Conservation (phyloP, 2,888 invertebrate species). For the Gymnosoma rotundatum region DNA sequence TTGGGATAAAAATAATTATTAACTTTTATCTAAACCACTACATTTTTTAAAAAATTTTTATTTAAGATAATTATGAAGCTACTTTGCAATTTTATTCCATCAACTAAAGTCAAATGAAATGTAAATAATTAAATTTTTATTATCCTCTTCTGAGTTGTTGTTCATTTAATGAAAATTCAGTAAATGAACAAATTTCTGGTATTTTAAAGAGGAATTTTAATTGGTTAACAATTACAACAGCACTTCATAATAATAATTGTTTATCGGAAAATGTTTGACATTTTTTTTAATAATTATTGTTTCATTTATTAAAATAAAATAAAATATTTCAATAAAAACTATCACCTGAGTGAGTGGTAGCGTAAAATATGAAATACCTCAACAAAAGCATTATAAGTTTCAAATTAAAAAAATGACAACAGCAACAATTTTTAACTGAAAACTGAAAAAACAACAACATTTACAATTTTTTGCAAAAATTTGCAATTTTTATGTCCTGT, state of each 20-base stretch:
- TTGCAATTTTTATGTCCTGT: constrained; percentile 59
- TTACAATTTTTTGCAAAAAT: constrained; percentile 63
- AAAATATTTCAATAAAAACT: constrained; percentile 36
- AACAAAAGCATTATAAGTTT: not conserved
- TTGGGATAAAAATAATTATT: too few species aligned
- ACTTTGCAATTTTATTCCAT: too few species aligned
- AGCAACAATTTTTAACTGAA: not conserved
- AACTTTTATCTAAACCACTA: too few species aligned
- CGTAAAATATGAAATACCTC: not conserved
- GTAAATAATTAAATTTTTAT: too few species aligned
- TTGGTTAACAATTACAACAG: constrained; percentile 26
- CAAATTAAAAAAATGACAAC: constrained; percentile 21
- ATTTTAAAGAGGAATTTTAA: not conserved
- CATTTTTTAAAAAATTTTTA: too few species aligned
- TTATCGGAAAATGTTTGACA: not conserved
- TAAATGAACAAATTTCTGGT: too few species aligned
- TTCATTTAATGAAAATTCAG: too few species aligned
- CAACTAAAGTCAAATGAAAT: too few species aligned
- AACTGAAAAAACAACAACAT: constrained; percentile 3
- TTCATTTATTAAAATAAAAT: constrained; percentile 23
- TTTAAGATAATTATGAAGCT: too few species aligned
- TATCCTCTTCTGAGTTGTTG: too few species aligned
- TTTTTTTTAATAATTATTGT: not conserved
- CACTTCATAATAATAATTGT: constrained; percentile 31
- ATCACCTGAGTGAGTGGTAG: not conserved